phyloP scores from a whole-genome alignment of 2,888 invertebrate genomes.

The Drosophila flavopinicola region DNA sequence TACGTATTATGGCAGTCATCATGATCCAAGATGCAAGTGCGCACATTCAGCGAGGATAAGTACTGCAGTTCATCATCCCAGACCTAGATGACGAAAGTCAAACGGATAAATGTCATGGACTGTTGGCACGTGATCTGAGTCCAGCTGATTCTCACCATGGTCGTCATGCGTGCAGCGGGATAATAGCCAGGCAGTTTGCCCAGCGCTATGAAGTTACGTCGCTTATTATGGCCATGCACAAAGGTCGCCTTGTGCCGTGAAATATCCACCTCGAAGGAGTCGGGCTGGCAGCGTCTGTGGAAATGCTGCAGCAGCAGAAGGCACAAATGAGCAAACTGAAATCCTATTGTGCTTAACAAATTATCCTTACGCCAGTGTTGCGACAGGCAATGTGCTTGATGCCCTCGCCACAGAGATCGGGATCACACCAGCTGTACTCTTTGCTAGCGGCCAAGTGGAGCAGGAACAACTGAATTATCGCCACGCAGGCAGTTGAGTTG shows the following conservation, averaged over 20 bases:
- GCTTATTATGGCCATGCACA: conserved; percentile 82
- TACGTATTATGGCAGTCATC: conserved; percentile 83
- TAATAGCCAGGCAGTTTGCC: conserved; percentile 83
- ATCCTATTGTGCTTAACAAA: neutral
- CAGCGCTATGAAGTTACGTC: conserved; percentile 82
- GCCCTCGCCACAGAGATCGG: conserved; percentile 66
- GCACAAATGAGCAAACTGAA: neutral
- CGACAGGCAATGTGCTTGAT: conserved; percentile 80
- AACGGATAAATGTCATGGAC: neutral
- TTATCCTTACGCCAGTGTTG: conserved; percentile 79
- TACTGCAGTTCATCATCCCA: conserved; percentile 84
- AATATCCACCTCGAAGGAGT: conserved; percentile 78
- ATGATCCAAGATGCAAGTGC: conserved; percentile 82
- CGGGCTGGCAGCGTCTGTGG: conserved; percentile 74
- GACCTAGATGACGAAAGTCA: conserved; percentile 46
- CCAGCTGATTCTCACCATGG: conserved; percentile 84
- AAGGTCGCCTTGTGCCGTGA: conserved; percentile 67
- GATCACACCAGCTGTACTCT: conserved; percentile 80
- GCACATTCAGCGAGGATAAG: conserved; percentile 81
- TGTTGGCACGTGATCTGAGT: too few species aligned
- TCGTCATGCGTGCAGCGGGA: conserved; percentile 83
- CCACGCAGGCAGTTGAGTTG: conserved; percentile 44
- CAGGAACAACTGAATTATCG: conserved; percentile 49
- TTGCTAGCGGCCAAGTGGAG: conserved; percentile 45
- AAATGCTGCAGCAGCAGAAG: conserved; percentile 66